Percentiles rank a stretch among this genome's conserved stretches.
Evolutionary conservation across 2,888 invertebrate genomes (phyloP).

Genomic region (Leucophora obtusa): DNA sequence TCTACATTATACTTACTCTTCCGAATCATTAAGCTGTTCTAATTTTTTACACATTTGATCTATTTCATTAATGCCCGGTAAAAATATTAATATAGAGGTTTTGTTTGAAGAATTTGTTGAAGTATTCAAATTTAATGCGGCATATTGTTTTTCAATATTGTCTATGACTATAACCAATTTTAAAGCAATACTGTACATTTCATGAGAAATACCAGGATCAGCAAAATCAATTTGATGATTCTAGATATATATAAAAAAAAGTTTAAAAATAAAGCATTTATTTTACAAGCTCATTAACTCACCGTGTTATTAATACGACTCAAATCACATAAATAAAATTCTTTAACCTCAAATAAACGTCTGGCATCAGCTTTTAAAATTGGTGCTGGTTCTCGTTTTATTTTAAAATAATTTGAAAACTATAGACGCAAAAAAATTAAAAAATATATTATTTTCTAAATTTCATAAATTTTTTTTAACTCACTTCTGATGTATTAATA

Average conservation of each 20-base stretch:
- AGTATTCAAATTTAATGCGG: slow-evolving; percentile 75
- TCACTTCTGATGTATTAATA: slow-evolving; percentile 82
- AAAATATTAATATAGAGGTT: slow-evolving; percentile 88
- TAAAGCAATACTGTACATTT: slow-evolving; percentile 82
- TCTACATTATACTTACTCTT: slow-evolving; percentile 55
- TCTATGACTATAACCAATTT: slow-evolving; percentile 82
- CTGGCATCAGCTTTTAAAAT: slow-evolving; percentile 80
- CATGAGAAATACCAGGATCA: slow-evolving; percentile 81
- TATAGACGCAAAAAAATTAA: slow-evolving; percentile 59
- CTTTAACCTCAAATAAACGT: slow-evolving; percentile 81
- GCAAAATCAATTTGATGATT: slow-evolving; percentile 79
- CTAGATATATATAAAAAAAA: slow-evolving; percentile 70
- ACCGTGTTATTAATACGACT: slow-evolving; percentile 79
- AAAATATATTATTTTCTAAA: not conserved
- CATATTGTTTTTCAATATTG: slow-evolving; percentile 73
- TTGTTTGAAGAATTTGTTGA: slow-evolving; percentile 73
- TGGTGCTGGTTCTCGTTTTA: slow-evolving; percentile 79
- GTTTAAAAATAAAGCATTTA: not conserved
- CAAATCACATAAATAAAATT: slow-evolving; percentile 82
- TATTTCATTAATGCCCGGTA: slow-evolving; percentile 93
- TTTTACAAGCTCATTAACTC: slow-evolving; percentile 76
- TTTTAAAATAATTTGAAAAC: slow-evolving; percentile 75
- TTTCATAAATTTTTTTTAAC: not conserved
- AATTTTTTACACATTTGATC: slow-evolving; percentile 82
- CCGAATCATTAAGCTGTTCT: slow-evolving; percentile 65